Evolutionary conservation across 2,113 vertebrate genomes (phyloP).

Genomic region (Chelonoidis abingdonii): DNA sequence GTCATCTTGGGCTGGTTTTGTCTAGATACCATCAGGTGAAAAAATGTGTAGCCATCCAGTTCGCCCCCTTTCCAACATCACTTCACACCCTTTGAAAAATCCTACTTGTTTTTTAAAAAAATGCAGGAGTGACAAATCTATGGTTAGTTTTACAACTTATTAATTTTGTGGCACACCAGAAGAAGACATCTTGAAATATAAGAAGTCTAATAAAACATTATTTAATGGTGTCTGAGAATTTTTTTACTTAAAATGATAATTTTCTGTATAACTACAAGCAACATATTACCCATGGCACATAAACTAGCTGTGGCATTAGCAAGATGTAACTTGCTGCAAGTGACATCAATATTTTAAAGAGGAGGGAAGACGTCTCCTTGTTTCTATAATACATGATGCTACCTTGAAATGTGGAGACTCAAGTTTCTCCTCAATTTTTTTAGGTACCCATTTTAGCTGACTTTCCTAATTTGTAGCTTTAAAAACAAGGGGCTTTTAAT

Average conservation of each 20-base stretch:
- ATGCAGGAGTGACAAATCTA: background rate
- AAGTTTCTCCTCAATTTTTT: background rate
- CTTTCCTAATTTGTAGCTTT: background rate
- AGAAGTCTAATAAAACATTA: background rate
- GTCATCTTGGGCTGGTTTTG: background rate
- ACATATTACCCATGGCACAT: background rate
- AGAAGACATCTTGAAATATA: background rate
- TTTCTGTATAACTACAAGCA: background rate
- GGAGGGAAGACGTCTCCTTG: background rate
- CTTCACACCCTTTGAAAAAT: too few species aligned
- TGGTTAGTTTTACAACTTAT: background rate
- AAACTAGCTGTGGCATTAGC: background rate
- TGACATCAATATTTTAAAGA: background rate
- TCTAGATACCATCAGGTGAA: constrained; percentile 6
- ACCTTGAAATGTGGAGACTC: background rate
- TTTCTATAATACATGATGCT: background rate
- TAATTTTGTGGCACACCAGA: background rate
- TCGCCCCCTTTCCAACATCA: background rate
- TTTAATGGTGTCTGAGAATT: background rate
- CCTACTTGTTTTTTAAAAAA: background rate
- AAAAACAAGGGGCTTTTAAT: background rate
- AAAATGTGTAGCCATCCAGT: background rate
- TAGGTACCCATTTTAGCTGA: background rate
- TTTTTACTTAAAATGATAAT: background rate
- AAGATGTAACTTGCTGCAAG: background rate